Evolutionary conservation across 2,888 invertebrate species (phyloP).

Genomic region (Ariolimax columbianus): DNA sequence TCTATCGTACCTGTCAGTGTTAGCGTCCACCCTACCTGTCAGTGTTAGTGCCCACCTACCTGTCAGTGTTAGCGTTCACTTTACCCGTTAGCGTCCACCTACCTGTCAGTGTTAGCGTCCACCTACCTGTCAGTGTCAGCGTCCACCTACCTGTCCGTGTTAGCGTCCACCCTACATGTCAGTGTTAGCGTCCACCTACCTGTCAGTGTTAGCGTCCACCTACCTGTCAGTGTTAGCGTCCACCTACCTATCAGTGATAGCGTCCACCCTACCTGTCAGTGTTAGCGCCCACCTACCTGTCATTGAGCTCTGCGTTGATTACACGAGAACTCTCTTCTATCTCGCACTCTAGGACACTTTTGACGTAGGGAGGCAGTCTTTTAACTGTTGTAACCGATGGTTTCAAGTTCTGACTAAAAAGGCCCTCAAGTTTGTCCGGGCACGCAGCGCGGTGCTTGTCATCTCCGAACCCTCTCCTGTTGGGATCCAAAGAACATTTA

Average conservation of each 20-base stretch:
- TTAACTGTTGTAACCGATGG: neutral
- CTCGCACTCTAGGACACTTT: neutral
- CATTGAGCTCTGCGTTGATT: neutral
- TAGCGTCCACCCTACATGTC: too few relatives aligned
- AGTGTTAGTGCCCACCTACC: neutral
- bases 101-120: too few relatives aligned
- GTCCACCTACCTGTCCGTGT: too few relatives aligned
- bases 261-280: neutral
- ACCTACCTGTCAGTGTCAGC: too few relatives aligned
- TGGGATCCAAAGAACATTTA: slow-evolving; percentile 1
- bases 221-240: too few relatives aligned
- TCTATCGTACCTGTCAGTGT: too few relatives aligned
- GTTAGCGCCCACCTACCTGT: neutral
- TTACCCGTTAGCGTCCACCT: too few relatives aligned
- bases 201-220: too few relatives aligned
- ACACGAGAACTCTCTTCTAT: neutral
- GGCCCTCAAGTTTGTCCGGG: neutral
- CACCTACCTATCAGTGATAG: too few relatives aligned
- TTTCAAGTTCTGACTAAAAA: neutral
- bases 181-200: too few relatives aligned
- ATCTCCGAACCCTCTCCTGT: neutral
- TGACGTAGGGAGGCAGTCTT: neutral
- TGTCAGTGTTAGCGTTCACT: too few relatives aligned
- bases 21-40: too few relatives aligned
- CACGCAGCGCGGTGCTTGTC: neutral